These are phyloP conservation scores for Megaustenia siamemsis DNA, from an alignment of 2,888 invertebrate genomes.

Conservation along the genomic window DNA sequence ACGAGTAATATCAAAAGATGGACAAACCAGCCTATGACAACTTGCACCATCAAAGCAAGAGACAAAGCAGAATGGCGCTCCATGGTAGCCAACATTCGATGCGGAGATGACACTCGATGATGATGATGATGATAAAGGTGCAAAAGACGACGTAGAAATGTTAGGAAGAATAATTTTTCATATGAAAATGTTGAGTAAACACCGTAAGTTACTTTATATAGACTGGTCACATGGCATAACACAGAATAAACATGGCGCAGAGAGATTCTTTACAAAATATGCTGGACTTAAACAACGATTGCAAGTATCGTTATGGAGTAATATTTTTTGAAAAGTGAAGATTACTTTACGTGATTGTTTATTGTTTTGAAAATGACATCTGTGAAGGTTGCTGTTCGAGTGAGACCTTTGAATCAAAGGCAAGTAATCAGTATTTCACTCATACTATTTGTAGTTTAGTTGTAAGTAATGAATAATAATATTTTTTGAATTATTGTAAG, in stretches of 20 bases:
- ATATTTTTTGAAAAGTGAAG: background rate
- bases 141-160: no score
- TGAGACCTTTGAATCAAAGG: slow-evolving; percentile 76
- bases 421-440: no score
- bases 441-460: no score
- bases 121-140: no score
- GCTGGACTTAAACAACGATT: background rate
- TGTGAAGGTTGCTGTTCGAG: slow-evolving; percentile 82
- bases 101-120: no score
- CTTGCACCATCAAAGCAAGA: no score
- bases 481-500: no score
- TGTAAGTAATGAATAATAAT: no score
- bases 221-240: slow-evolving; percentile 45
- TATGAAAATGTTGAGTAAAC: background rate
- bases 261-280: background rate
- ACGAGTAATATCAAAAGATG: no score
- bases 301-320: background rate
- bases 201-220: slow-evolving; percentile 34
- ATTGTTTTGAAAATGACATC: slow-evolving; percentile 86
- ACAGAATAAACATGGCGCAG: slow-evolving; percentile 42
- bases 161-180: background rate
- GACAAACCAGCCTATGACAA: no score
- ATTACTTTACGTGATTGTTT: background rate
- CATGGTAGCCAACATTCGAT: no score
- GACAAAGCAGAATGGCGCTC: no score